Base-by-base conservation (phyloP, 2,888 invertebrate species). In the Selenia dentaria region DNA sequence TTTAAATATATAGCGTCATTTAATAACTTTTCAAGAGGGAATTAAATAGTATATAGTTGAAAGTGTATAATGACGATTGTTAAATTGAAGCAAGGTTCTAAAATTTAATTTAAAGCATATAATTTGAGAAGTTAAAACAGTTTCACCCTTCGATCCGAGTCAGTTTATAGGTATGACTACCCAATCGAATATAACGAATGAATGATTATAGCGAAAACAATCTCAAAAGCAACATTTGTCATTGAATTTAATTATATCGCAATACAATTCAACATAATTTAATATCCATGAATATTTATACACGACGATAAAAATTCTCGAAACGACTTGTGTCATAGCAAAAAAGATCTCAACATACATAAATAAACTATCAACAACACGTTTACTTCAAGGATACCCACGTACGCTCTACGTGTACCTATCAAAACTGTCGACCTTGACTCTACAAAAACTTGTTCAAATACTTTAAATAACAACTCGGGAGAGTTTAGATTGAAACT, bases 371-470 rank as follows among this genome's bases (percentile, higher is more conserved):
- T 48, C 43, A 56, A 52, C 52, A 59, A 54, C 56, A 51, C 50
- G 56, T 52, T 51, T 38, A 51, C 51, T 44, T 52, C 56, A 59
- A 59, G 59, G 56, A 56, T 56, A 54, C 29, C 54, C 54, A 57
- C 53, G 59, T 52, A 54, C 52, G 42, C 27, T 49, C 44, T 51
- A 47, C 57, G 50, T 51, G 48, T 36, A 46, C 45, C 41, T 52
- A 63, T 59, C 43, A 51, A 62, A 53, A 52, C 45, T 37, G 43
- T 46, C 53, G 65, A 63, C 73, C 70, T 71, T 69, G 68, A 50
- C 53, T 49, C 46, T 49, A 54, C 54, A 63, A 67, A 66, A 70
- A 68, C 69, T 64, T 61, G 69, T 68, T 67, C 59, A 62, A 62
- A 48, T 38, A 37, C 28, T 33, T 42, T 41, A 37, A 34, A 63